Evolutionary conservation across 2,797 vertebrate species (phyloP), one percentile per base, ranked within the genome.

Genomic region (Halcyon leucocephala): DNA sequence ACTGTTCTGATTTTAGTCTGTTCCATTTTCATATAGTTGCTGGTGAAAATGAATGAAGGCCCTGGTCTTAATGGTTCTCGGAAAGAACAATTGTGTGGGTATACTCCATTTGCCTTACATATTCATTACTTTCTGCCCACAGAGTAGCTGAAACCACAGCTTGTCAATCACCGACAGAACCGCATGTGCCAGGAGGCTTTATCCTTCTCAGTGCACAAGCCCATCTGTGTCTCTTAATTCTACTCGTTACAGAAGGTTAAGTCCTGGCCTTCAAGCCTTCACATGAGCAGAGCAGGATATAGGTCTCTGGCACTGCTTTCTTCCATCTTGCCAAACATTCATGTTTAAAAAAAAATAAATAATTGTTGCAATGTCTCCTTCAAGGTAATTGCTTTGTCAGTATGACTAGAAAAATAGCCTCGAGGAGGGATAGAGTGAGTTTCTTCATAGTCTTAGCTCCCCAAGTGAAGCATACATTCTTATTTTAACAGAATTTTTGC

Each of bases 201-300:
- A 92, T 90, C 81, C 93, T 91, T 93, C 91, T 89, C 60, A 67
- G 51, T 44, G 70, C 49, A 82, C 80, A 80, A 89, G 86, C 48
- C 90, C 57, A 79, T 96, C 93, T 95, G 82, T 95, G 91, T 90
- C 70, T 52, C 69, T 64, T 95, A 95, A 95, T 96, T 94, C 86
- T 94, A 31, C 86, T 89, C 64, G 44, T 77, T 96, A 65, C 52
- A 61, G 78, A 92, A 93, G 78, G 65, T 93, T 86, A 90, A 90
- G 64, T 64, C 90, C 41, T 93, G 88, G 67, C 90, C 92, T 92
- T 94, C 54, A 89, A 33, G 69, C 85, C 85, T 82, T 80, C 54
- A n/a, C 24, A 21, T 29, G 44, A 86, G 35, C 44, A 41, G 46
- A 42, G 58, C 2, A 82, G 73, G 19, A 52, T 90, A 2, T 14